Base-by-base conservation (phyloP, 2,888 invertebrate species). In the Choristoneura rosaceana region DNA sequence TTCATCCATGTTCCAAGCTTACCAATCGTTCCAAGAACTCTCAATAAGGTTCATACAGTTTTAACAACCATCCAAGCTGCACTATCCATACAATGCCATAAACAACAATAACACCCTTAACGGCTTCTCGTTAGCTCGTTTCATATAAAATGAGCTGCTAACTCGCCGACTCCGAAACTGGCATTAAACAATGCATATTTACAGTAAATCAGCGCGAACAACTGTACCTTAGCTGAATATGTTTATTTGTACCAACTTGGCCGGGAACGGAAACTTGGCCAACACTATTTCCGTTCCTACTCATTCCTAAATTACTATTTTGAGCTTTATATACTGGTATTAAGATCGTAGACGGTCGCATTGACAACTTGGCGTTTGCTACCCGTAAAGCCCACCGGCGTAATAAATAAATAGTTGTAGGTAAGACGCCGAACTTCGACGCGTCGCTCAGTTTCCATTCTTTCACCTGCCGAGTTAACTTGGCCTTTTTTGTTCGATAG, bases 401-500 rank as follows among this genome's bases (percentile, higher is more conserved):
- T 84, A 84, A 90, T 90, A 91, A 90, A 91, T 91, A 91, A 90
- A 90, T 89, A 90, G 87, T 87, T 85, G 86, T 61, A 61, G 65
- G 85, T 82, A 88, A 88, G 85, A 87, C 86, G 81, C 79, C 81
- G 78, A 87, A 88, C 81, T 89, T 87, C 74, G 77, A 80, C 79
- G 79, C 82, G 84, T 85, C 82, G 80, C 76, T 77, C 74, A 73
- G 74, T 76, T 76, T 69, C 81, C 84, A 86, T 86, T 87, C 84
- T 86, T 84, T 84, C 84, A 83, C 81, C 83, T 84, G 82, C 81
- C 85, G 87, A 88, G 86, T 87, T 88, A 88, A 87, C 88, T 87
- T 86, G 84, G 81, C 81, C 81, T 78, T 81, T 34, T 83, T 82
- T 80, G 82, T 82, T 78, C 81, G 76, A 84, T 82, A 85, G 82